Evolutionary conservation across 2,113 vertebrate genomes (phyloP), one percentile per base, ranked within the genome.

Genomic region (Panurus biarmicus): DNA sequence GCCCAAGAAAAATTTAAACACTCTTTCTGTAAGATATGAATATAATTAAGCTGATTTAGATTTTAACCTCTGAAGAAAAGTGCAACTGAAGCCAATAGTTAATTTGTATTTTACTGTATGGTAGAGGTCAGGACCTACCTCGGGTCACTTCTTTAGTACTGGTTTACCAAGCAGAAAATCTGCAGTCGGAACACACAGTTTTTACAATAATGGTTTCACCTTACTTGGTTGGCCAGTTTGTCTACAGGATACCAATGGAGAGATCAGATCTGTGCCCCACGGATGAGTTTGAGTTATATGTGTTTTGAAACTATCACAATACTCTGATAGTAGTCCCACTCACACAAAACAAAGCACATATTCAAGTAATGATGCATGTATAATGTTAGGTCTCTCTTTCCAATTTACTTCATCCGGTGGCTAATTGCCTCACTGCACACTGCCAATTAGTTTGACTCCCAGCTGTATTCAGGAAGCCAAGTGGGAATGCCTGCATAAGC

Each of bases 371-470:
- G 77, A 83, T 57, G 60, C 80, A 85, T 81, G 42, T 36, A 70
- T 76, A 92, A 93, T 66, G 10, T 62, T 48, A 79, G 51, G 51
- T 87, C 71, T 95, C 76, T 85, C 36, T 51, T 75, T 94, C 58
- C n/a, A n/a, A 85, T 89, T 90, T 95, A 60, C 53, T 88, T 94
- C 67, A 54, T 85, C 86, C 83, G 66, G 54, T 87, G 53, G 76
- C 50, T 95, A 93, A 95, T 95, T 90, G 67, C 70, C 51, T 92
- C 31, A 53, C 48, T 88, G 72, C 67, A 61, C 42, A 86, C 31
- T 93, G 71, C 38, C 83, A 90, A 90, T 92, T 95, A 91, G 66
- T 92, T 95, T 85, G 64, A 92, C 81, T 93, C 95, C 80, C 83
- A 92, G 54, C 20, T 76, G 73, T 48, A 94, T 92, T 86, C 72